Evolutionary conservation across 2,888 invertebrate genomes (phyloP).

Genomic region (Andrena marginata): DNA sequence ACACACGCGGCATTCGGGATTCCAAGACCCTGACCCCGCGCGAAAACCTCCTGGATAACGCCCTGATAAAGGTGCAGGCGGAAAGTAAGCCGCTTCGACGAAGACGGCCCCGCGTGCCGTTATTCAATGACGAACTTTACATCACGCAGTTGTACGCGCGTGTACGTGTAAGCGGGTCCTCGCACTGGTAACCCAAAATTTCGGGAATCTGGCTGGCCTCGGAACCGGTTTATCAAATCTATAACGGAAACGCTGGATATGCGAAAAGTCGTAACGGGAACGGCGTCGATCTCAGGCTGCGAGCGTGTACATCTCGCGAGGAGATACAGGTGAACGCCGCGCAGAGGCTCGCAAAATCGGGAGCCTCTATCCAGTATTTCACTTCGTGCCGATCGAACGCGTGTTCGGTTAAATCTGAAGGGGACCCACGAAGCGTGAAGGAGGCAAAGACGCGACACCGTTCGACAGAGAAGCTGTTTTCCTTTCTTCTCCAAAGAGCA

Average conservation of each 20-base stretch:
- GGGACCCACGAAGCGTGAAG: too few relatives aligned
- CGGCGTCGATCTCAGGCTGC: background rate
- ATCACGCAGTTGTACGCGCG: conserved; percentile 33
- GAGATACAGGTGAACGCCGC: conserved; percentile 1
- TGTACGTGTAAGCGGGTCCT: background rate
- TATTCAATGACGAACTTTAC: conserved; percentile 57
- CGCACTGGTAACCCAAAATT: conserved; percentile 69
- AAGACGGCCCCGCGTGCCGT: conserved; percentile 47
- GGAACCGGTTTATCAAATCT: conserved; percentile 69
- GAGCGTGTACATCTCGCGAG: conserved; percentile 7
- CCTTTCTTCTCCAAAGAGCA: background rate
- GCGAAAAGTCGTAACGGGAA: conserved; percentile 68
- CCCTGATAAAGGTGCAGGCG: background rate
- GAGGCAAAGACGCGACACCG: too few relatives aligned
- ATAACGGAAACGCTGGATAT: conserved; percentile 63
- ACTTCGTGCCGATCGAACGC: background rate
- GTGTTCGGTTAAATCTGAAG: too few relatives aligned
- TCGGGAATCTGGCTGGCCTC: conserved; percentile 50
- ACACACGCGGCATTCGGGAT: background rate
- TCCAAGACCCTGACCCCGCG: background rate
- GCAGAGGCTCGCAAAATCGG: background rate
- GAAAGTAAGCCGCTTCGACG: conserved; percentile 35
- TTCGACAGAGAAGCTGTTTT: too few relatives aligned
- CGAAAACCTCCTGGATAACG: conserved; percentile 1
- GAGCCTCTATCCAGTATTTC: background rate